Percentiles rank a stretch among this genome's conserved stretches.
Conservation (phyloP, 2,888 invertebrate species). For the Litoditis marina region DNA sequence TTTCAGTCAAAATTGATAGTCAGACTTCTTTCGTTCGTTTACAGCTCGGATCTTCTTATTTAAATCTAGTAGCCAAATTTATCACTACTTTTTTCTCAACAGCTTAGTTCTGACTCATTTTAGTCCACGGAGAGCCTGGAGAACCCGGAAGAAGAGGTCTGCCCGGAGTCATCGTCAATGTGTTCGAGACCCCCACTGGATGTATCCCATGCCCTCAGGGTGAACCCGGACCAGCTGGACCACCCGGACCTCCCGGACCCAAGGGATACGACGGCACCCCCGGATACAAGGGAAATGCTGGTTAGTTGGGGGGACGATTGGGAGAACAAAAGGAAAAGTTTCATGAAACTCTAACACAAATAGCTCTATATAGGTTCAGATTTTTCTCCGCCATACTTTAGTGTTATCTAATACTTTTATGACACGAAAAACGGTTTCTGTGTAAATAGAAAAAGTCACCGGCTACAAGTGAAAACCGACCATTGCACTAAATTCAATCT, state of each 20-base stretch:
- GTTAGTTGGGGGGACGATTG: not conserved
- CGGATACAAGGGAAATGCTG: conserved; percentile 8
- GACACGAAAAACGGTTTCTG: no score
- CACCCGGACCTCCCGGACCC: conserved; percentile 4
- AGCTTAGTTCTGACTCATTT: not conserved
- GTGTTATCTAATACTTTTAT: no score
- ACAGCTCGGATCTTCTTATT: no score
- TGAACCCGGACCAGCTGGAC: not conserved
- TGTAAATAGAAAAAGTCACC: no score
- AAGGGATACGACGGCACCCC: not conserved
- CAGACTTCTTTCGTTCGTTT: no score
- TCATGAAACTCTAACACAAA: no score
- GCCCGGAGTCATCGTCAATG: conserved; percentile 4
- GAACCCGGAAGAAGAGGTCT: not conserved
- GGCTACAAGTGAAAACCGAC: no score
- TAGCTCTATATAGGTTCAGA: no score
- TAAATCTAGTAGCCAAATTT: no score
- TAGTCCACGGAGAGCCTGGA: conserved; percentile 4
- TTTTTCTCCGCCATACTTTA: no score
- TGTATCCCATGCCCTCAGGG: conserved; percentile 13
- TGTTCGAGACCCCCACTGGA: conserved; percentile 12
- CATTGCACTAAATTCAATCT: no score
- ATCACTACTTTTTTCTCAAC: not conserved
- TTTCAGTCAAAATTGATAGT: no score
- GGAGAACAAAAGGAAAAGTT: not conserved